Base-by-base conservation (phyloP, 2,888 invertebrate genomes). In the Caenorhabditis imperialis region DNA sequence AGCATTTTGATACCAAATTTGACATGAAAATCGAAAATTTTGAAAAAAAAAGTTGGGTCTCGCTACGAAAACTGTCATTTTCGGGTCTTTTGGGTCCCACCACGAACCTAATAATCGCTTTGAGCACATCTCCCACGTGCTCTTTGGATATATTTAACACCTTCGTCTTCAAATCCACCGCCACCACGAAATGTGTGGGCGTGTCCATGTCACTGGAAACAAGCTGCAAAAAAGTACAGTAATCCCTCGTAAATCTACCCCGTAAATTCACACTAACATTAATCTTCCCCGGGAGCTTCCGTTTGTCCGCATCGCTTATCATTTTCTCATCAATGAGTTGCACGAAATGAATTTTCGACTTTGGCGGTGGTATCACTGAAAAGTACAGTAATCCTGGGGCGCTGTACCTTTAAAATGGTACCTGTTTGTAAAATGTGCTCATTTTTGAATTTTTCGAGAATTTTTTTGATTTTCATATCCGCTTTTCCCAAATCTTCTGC, bases 301-400 rank as follows among this genome's bases (percentile, higher is more conserved):
- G 20, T 23, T 53, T 54, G n/a, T 75, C 53, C 12, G 53, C 12
- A 5, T 75, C 69, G 8, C 38, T 51, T 5, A 76, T 25, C 16
- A 62, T 27, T 16, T 42, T 55, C 3, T 61, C 65, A 7, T 75
- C 65, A 8, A 63, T 50, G 0, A 78, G 37, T 16, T 33, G 33
- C 3, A 75, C 73, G 5, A 75, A 70, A 23, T 53, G 45, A 40
- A 65, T 65, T 33, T 61, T 60, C 0, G 78, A 65, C 35, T 63
- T 58, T 8, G 65, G 62, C 7, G 78, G 73, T 14, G 61, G 73
- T n/a, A 78, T 65, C 2, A 55, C 78, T 78, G 61, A 51, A 69
- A 73, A 20, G 37, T 48, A n/a, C n/a, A n/a, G n/a, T n/a, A n/a
- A n/a, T n/a, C n/a, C n/a, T n/a, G n/a, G n/a, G n/a, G n/a, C n/a